phyloP scores from a whole-genome alignment of 2,888 invertebrate genomes.

The Timandra comae region DNA sequence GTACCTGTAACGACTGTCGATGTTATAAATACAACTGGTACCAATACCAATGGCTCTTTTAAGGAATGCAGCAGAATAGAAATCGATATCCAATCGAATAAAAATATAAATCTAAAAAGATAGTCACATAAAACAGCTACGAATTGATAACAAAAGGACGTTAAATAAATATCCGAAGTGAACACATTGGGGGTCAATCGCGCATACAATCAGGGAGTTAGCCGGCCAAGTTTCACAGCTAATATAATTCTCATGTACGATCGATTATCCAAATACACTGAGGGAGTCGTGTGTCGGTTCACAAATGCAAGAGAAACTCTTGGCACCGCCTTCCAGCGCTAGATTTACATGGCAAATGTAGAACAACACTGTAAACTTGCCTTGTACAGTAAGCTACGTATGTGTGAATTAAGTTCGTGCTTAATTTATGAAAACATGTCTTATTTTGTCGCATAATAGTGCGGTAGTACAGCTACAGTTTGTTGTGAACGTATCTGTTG shows the following conservation, averaged over 20 bases:
- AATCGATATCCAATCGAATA: no score
- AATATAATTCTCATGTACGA: constrained; percentile 11
- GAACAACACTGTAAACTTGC: constrained; percentile 11
- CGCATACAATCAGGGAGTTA: constrained; percentile 7
- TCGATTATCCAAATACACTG: constrained; percentile 17
- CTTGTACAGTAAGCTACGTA: constrained; percentile 7
- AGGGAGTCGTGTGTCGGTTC: constrained; percentile 1
- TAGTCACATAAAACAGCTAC: no score
- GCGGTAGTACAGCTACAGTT: no score
- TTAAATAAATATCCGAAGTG: neutral
- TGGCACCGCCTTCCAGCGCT: constrained; percentile 6
- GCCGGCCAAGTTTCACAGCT: constrained; percentile 13
- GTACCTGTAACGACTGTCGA: no score
- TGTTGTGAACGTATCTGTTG: no score
- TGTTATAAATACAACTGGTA: no score
- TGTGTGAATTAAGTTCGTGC: constrained; percentile 2
- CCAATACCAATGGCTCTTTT: no score
- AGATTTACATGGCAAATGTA: constrained; percentile 14
- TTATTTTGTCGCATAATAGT: no score
- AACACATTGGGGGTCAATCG: constrained; percentile 9
- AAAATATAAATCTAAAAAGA: no score
- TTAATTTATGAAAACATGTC: neutral
- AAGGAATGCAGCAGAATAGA: no score
- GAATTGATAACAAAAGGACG: neutral
- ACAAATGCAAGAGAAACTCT: constrained; percentile 7